Evolutionary conservation across 1,140 invertebrate species (phyloP).

Genomic region (Triops cancriformis): DNA sequence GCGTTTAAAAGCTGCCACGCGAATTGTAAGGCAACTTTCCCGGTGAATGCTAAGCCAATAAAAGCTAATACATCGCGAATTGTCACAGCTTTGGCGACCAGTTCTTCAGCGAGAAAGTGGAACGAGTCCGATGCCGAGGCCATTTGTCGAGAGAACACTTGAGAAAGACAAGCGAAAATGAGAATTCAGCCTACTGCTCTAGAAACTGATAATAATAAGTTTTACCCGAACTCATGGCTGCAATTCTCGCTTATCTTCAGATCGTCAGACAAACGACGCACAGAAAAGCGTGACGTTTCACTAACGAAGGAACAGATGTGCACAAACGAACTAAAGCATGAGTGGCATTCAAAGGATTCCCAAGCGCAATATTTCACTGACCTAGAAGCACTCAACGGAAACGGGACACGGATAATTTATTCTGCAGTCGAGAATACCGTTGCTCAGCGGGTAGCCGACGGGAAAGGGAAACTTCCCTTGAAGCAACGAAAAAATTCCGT

Average conservation of each 20-base stretch:
- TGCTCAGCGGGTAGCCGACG: background rate
- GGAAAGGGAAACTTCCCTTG: background rate
- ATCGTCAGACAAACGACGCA: no score
- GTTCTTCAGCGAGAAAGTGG: background rate
- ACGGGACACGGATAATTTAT: background rate
- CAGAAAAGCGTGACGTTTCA: no score
- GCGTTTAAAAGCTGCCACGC: constrained; percentile 15
- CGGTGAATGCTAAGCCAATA: constrained; percentile 21
- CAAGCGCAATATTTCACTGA: background rate
- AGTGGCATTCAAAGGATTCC: background rate
- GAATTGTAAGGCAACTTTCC: constrained; percentile 24
- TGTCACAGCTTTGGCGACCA: constrained; percentile 20
- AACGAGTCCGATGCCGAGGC: constrained; percentile 26
- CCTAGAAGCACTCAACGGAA: background rate
- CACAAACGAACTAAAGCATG: background rate
- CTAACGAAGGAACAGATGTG: background rate
- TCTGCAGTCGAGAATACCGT: background rate
- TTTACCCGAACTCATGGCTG: background rate
- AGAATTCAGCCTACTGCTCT: no score
- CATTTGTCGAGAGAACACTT: constrained; percentile 5
- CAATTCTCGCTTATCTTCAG: no score
- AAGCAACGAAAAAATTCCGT: background rate
- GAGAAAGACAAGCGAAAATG: no score
- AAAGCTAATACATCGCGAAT: constrained; percentile 25
- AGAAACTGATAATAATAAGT: background rate